These are phyloP conservation scores for Zaprionus kolodkinae DNA, from an alignment of 1,140 invertebrate species.

Conservation along the genomic window DNA sequence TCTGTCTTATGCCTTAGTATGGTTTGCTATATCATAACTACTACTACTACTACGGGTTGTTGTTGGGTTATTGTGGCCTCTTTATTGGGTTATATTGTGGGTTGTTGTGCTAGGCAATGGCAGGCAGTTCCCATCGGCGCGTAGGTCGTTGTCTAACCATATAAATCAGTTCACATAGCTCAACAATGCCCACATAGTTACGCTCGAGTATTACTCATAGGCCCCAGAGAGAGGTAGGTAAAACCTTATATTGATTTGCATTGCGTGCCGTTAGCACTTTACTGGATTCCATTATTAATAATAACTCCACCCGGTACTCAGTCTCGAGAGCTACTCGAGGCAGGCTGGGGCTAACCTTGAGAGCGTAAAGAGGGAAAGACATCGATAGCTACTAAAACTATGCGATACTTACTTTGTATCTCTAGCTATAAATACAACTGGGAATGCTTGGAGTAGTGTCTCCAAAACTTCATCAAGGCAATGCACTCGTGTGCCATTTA, in stretches of 20 bases:
- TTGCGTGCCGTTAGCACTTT: constrained; percentile 66
- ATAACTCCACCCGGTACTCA: not conserved
- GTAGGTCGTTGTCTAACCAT: constrained; percentile 41
- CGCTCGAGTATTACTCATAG: constrained; percentile 21
- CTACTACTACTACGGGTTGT: too few species aligned
- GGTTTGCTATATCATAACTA: constrained; percentile 27
- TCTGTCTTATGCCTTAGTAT: constrained; percentile 12
- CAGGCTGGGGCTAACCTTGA: constrained; percentile 61
- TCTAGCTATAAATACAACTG: constrained; percentile 54
- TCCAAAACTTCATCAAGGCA: constrained; percentile 56
- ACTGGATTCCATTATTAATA: constrained; percentile 22
- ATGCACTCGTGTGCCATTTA: constrained; percentile 77
- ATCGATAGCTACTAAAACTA: constrained; percentile 44
- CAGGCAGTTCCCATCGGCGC: constrained; percentile 11
- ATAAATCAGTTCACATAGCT: constrained; percentile 55
- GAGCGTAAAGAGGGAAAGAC: constrained; percentile 7
- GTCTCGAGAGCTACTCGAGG: constrained; percentile 37
- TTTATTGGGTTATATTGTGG: constrained; percentile 8
- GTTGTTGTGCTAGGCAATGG: constrained; percentile 64
- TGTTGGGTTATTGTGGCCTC: constrained; percentile 16
- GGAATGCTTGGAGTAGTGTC: not conserved
- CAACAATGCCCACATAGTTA: constrained; percentile 36
- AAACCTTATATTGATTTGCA: constrained; percentile 62
- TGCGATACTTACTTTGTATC: constrained; percentile 31
- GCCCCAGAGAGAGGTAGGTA: not conserved